Conservation (phyloP, 2,113 vertebrate species). For the Apteryx owenii region DNA sequence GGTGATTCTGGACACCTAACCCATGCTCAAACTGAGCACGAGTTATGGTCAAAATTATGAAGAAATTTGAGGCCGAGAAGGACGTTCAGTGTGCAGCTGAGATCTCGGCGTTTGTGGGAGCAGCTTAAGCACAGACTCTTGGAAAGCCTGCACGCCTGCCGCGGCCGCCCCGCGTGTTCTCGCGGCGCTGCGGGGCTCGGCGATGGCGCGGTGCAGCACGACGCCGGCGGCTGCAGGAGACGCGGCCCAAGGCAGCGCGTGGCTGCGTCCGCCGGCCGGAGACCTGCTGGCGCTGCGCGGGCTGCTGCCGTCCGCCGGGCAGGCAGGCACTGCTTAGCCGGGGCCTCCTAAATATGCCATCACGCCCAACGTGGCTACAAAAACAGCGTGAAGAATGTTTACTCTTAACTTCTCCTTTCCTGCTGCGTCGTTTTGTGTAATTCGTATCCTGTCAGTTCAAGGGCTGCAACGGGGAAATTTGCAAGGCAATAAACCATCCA, state of each 20-base stretch:
- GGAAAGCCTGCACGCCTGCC: neutral
- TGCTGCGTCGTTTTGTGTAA: neutral
- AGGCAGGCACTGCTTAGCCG: neutral
- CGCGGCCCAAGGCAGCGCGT: neutral
- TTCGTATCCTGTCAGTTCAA: slow-evolving; percentile 9
- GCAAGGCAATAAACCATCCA: slow-evolving; percentile 16
- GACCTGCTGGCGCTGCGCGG: too few species aligned
- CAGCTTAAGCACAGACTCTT: neutral
- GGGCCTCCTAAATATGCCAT: neutral
- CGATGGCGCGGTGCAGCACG: accelerated
- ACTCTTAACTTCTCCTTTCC: neutral
- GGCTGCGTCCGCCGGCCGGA: too few species aligned
- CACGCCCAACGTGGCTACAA: neutral
- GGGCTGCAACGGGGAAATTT: slow-evolving; percentile 20
- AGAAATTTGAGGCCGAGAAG: neutral
- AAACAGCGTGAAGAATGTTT: neutral
- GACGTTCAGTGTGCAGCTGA: accelerated
- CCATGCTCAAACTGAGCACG: neutral
- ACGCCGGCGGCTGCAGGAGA: neutral
- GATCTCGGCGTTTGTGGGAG: neutral
- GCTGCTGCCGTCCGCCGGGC: too few species aligned
- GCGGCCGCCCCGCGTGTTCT: neutral
- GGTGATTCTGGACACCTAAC: neutral
- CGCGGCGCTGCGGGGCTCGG: neutral
- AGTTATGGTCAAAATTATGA: neutral